phyloP scores from a whole-genome alignment of 2,888 invertebrate species.

The Dusona sp. region DNA sequence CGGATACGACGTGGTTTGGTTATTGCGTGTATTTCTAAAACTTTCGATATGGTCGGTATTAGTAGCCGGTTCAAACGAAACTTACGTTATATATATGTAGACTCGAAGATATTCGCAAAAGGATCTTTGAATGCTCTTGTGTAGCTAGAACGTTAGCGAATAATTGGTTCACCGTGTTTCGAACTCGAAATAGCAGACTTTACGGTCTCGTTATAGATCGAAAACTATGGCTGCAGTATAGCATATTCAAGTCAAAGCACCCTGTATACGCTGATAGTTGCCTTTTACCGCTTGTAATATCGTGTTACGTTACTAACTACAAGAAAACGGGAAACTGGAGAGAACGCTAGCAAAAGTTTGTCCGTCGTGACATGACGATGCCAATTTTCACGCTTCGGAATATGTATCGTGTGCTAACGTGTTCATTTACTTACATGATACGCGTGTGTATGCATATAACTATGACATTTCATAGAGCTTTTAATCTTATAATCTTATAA shows the following conservation, averaged over 20 bases:
- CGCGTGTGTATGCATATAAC: not conserved
- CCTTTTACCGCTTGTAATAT: conserved; percentile 64
- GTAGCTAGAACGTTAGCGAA: conserved; percentile 52
- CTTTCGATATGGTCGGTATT: conserved; percentile 37
- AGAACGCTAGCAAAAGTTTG: conserved; percentile 36
- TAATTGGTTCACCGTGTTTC: conserved; percentile 51
- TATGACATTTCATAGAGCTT: not conserved
- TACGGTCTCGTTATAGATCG: conserved; percentile 39
- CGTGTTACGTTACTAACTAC: conserved; percentile 53
- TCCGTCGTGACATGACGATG: conserved; percentile 24
- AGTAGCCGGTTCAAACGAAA: not conserved
- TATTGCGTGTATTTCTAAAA: conserved; percentile 20
- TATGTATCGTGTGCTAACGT: conserved; percentile 15
- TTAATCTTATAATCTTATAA: not conserved
- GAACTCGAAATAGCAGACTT: conserved; percentile 52
- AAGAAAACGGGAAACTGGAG: conserved; percentile 28
- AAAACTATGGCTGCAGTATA: conserved; percentile 19
- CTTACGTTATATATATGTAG: not conserved
- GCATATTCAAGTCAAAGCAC: not conserved
- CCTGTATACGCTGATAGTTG: conserved; percentile 41
- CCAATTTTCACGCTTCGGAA: conserved; percentile 50
- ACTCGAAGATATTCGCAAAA: not conserved
- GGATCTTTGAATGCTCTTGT: conserved; percentile 35
- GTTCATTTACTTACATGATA: not conserved
- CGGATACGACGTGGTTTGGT: not conserved